Evolutionary conservation across 1,140 invertebrate species (phyloP).

Genomic region (Neodiprion lecontei): DNA sequence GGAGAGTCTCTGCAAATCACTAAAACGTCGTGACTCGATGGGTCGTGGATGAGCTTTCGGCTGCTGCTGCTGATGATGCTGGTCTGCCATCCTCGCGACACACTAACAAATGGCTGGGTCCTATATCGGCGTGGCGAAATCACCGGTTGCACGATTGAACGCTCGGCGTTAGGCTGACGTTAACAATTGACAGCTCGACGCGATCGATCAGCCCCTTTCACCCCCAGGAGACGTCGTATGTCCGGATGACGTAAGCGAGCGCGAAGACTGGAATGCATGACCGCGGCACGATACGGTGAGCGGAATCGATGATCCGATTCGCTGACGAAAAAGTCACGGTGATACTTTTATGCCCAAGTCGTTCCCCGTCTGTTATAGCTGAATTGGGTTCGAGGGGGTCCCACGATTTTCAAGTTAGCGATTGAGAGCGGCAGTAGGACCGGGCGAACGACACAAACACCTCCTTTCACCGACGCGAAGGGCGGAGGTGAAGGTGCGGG

Average conservation of each 20-base stretch:
- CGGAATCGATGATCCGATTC: slow-evolving; percentile 8
- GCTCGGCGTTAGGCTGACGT: background rate
- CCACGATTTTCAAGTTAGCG: slow-evolving; percentile 19
- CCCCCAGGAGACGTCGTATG: slow-evolving; percentile 18
- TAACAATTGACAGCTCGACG: slow-evolving; percentile 32
- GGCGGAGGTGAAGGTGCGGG: slow-evolving; percentile 10
- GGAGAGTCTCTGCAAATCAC: background rate
- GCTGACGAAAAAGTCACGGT: slow-evolving; percentile 24
- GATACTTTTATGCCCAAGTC: slow-evolving; percentile 38
- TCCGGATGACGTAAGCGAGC: slow-evolving; percentile 18
- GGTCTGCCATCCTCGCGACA: slow-evolving; percentile 14
- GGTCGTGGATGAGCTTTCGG: slow-evolving; percentile 3
- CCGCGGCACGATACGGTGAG: slow-evolving; percentile 27
- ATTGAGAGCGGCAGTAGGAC: slow-evolving; percentile 18
- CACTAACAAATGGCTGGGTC: too few relatives aligned
- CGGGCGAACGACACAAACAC: slow-evolving; percentile 46
- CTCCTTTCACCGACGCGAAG: slow-evolving; percentile 34
- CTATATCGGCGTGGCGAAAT: too few relatives aligned
- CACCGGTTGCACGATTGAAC: background rate
- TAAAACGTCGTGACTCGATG: slow-evolving; percentile 17
- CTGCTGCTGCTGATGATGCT: slow-evolving; percentile 23
- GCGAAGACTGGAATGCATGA: slow-evolving; percentile 31
- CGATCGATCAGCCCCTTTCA: slow-evolving; percentile 34
- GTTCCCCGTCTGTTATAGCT: slow-evolving; percentile 44
- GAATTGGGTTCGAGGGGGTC: slow-evolving; percentile 46